Percentiles rank a stretch among this genome's conserved stretches.
phyloP scores from a whole-genome alignment of 2,888 invertebrate genomes.

The Nomada fabriciana region DNA sequence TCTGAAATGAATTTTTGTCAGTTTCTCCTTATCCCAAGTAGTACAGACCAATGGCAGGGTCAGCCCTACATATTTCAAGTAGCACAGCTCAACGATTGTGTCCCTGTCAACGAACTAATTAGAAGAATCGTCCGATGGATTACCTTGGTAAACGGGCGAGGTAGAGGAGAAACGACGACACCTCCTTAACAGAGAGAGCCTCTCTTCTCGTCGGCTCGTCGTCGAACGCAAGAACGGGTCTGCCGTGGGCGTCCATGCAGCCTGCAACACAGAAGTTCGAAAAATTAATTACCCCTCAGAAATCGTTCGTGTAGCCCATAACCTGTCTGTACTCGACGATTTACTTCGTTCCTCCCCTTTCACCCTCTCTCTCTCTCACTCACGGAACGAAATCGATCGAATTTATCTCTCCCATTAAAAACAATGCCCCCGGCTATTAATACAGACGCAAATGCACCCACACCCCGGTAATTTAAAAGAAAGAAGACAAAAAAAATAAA shows the following conservation, averaged over 20 bases:
- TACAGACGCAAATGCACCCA: not conserved
- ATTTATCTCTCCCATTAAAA: slow-evolving; percentile 17
- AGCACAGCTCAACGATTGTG: no score
- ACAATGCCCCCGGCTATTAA: not conserved
- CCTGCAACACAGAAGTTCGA: slow-evolving; percentile 85
- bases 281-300: slow-evolving; percentile 21
- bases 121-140: slow-evolving; percentile 63
- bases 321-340: not conserved
- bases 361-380: not conserved
- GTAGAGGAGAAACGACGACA: slow-evolving; percentile 90
- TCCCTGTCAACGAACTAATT: no score
- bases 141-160: slow-evolving; percentile 90
- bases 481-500: not conserved
- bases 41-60: no score
- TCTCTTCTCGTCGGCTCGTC: slow-evolving; percentile 87
- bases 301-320: not conserved
- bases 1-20: no score
- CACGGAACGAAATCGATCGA: not conserved
- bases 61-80: no score
- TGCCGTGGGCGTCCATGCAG: slow-evolving; percentile 88
- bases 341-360: not conserved
- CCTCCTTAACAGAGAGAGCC: slow-evolving; percentile 88
- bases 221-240: slow-evolving; percentile 89
- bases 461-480: not conserved
- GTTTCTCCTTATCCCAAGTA: no score